Base-by-base conservation (phyloP, 2,797 vertebrate genomes). In the Siniperca obscura region DNA sequence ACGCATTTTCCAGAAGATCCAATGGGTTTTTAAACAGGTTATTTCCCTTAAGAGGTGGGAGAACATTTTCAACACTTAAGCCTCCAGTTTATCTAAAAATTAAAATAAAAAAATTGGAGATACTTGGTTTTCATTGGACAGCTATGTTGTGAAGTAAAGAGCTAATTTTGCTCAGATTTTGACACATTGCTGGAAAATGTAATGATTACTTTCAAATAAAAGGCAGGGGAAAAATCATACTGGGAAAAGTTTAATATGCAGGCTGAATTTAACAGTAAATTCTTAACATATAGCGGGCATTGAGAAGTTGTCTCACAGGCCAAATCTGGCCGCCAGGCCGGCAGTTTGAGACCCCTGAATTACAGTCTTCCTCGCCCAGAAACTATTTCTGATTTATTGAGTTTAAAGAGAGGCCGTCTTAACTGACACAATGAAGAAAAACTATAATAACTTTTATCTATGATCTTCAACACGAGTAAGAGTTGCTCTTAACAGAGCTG, bases 401-500 rank as follows among this genome's bases (percentile, higher is more conserved):
- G 42, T 14, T 50, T 21, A 25, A 46, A 46, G 10, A 65, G 16
- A 64, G 12, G 5, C 7, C 10, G 22, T 61, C 40, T 74, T 38
- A 30, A 46, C 21, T 40, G 27, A 30, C 1, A 5, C 11, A 17
- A 55, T 8, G 52, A 70, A 46, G n/a, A 76, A 52, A 38, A 75
- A 42, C 27, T 25, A 13, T 6, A 12, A 42, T 0, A 50, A 48
- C 14, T 13, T 38, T 22, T 4, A 12, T 42, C 56, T 8, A 25
- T 22, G 5, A 68, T 19, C 30, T 7, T 64, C 22, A n/a, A 48
- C 22, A 57, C 3, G 17, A 65, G 16, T 17, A 17, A 17, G 3
- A 80, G 40, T 8, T 16, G 30, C 70, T 71, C 60, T 50, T 34
- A 69, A 80, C 46, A 55, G 53, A 86, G 70, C 27, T 68, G 60